A percentile compares a stretch with the other conserved stretches of the same genome.
Conservation (phyloP, 2,888 invertebrate species). For the Dynastes tityus region DNA sequence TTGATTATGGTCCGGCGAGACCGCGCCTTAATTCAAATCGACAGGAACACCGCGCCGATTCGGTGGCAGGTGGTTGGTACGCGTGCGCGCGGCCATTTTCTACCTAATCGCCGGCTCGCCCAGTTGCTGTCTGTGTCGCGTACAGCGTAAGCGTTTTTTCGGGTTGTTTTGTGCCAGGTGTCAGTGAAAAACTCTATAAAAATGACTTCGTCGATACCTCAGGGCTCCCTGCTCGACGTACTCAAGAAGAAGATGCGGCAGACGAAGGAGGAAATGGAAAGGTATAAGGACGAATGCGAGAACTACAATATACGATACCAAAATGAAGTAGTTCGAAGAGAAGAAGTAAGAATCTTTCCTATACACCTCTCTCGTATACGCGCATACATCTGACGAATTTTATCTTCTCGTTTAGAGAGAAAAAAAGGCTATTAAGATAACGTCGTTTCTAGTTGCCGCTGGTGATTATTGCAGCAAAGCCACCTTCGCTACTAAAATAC, state of each 20-base stretch:
- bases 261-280: conserved; percentile 99
- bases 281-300: conserved; percentile 98
- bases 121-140: conserved; percentile 64
- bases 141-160: conserved; percentile 53
- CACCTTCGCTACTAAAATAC: neutral
- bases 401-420: conserved; percentile 2
- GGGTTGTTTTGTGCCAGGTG: conserved; percentile 56
- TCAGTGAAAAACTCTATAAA: conserved; percentile 61
- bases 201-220: conserved; percentile 93
- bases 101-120: conserved; percentile 67
- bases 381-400: conserved; percentile 21
- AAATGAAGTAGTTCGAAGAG: conserved; percentile 95
- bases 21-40: conserved; percentile 53
- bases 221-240: conserved; percentile 95
- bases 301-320: conserved; percentile 96
- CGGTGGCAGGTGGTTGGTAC: conserved; percentile 62
- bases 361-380: conserved; percentile 10
- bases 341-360: conserved; percentile 87
- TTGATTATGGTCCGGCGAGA: conserved; percentile 21
- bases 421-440: conserved; percentile 30
- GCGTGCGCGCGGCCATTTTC: conserved; percentile 68
- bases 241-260: conserved; percentile 99
- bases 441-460: neutral
- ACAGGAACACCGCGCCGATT: conserved; percentile 55
- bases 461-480: neutral